Base-by-base conservation (phyloP, 2,888 invertebrate genomes). In the Mythimna lalbum region DNA sequence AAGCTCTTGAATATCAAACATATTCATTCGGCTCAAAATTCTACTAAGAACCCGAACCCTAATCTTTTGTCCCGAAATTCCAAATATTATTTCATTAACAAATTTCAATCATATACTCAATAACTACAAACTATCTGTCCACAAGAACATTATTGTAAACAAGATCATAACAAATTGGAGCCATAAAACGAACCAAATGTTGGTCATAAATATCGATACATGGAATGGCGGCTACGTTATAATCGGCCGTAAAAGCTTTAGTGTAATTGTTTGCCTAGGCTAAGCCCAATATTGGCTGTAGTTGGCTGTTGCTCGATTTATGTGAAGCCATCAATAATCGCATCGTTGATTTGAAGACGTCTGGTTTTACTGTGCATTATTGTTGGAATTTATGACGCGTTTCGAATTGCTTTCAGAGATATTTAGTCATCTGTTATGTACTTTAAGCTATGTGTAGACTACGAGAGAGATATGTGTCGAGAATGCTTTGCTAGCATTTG, bases 101-200 rank as follows among this genome's bases (percentile, higher is more conserved):
- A 39, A 6, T 53, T 43, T 47, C 36, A 65, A 63, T 67, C 53
- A 67, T 52, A 50, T 31, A 68, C 61, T 56, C 4, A 61, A 53
- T 49, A 4, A 49, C 39, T 70, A 1, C 47, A 68, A 76, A 80
- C 74, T 82, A 71, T 62, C 47, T 31, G 62, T 66, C 67, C 27
- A 57, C 57, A 47, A 65, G 43, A 55, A 66, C 61, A 73, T 62
- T 77, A 85, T 68, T 76, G 81, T 76, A 80, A 84, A 82, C 84
- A 80, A 80, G 69, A 83, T 78, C 71, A 80, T 83, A 84, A 84
- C 85, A 85, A 80, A 87, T 85, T 82, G 71, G 69, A 56, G 63
- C 63, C 62, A 78, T 87, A 87, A 87, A 87, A 67, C 47, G 27
- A 52, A 60, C 77, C 80, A 76, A 83, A 76, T 84, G 78, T 81